Base-by-base conservation (phyloP, 2,888 invertebrate species). In the Dyspetes luteomarginatus region DNA sequence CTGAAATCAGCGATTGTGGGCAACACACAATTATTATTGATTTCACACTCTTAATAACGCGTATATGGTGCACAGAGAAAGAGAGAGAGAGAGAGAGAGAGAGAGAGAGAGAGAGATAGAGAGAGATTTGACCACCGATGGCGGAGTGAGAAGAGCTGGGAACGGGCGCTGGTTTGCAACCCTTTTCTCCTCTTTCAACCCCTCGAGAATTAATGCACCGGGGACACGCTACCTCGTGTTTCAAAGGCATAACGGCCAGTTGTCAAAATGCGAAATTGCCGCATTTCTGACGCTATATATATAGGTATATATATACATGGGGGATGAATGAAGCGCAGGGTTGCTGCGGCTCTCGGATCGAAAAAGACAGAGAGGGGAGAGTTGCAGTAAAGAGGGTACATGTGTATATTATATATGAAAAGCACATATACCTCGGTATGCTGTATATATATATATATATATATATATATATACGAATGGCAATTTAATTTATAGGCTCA, bases 251-350 rank as follows among this genome's bases (percentile, higher is more conserved):
- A 88, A 88, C 86, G 84, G 88, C 85, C 85, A 88, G 88, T 89
- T 89, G 88, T 88, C 88, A 88, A 88, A 89, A 89, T 87, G 85
- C 82, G 84, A 86, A 88, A 86, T 84, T 87, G 80, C 85, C 76
- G 77, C 81, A 82, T 83, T 75, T 79, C 74, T 77, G 78, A 74
- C 71, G 62, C 64, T 73, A 68, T 60, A 52, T 58, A 71, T 71
- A 71, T 62, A 72, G 43, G 22, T 65, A 65, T 36, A 73, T 36
- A 22, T 15, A 45, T 24, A 17, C 9, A 4, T 28, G 52, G 4
- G 30, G 28, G 60, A 43, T 56, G 52, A 58, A 4, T n/a, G 65
- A 9, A 62, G 56, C n/a, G 67, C 36, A 15, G 26, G 17, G 56
- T 22, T 24, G 19, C 5, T 12, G 56, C 3, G 56, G 24, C 12